These are phyloP conservation scores for Palythoa heliodiscus DNA, from an alignment of 92 coral and sea anemone genomes.

Conservation along the genomic window DNA sequence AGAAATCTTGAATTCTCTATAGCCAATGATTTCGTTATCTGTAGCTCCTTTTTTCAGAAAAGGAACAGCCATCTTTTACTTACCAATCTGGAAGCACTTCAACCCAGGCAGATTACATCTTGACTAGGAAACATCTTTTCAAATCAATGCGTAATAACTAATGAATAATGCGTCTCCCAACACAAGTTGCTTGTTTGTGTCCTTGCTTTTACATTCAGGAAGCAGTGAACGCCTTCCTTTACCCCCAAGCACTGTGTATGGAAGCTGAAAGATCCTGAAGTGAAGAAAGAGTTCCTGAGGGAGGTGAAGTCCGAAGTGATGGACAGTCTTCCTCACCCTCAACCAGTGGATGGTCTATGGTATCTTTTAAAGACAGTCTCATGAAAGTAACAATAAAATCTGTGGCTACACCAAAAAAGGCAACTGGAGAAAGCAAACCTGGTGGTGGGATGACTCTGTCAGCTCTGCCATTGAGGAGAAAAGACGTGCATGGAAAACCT, in stretches of 20 bases:
- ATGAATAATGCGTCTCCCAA: slow-evolving; percentile 46
- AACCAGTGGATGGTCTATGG: not conserved
- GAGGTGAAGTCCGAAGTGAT: not conserved
- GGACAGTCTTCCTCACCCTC: slow-evolving; percentile 6
- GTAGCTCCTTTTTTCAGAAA: slow-evolving; percentile 49
- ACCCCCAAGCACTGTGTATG: slow-evolving; percentile 25
- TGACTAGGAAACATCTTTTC: slow-evolving; percentile 2
- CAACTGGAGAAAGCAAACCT: too few species aligned
- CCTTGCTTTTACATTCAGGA: slow-evolving; percentile 18
- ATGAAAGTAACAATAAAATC: slow-evolving; percentile 33
- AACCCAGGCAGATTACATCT: slow-evolving; percentile 51
- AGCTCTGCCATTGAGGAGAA: too few species aligned
- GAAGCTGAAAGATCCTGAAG: slow-evolving; percentile 6
- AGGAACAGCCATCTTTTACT: slow-evolving; percentile 44
- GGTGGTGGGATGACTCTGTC: too few species aligned
- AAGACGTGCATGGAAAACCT: too few species aligned
- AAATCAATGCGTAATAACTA: slow-evolving; percentile 33
- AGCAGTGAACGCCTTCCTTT: slow-evolving; percentile 18
- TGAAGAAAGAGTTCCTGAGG: slow-evolving; percentile 8
- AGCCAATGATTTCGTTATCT: slow-evolving; percentile 35
- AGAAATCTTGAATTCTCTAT: slow-evolving; percentile 32
- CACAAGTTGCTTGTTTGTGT: slow-evolving; percentile 49
- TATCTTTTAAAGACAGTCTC: slow-evolving; percentile 9
- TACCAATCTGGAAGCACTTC: slow-evolving; percentile 36
- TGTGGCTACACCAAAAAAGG: too few species aligned